A percentile compares a stretch with the other conserved stretches of the same genome.
These are phyloP conservation scores for Allophyes oxyacanthae DNA, from an alignment of 2,888 invertebrate species.

Conservation along the genomic window DNA sequence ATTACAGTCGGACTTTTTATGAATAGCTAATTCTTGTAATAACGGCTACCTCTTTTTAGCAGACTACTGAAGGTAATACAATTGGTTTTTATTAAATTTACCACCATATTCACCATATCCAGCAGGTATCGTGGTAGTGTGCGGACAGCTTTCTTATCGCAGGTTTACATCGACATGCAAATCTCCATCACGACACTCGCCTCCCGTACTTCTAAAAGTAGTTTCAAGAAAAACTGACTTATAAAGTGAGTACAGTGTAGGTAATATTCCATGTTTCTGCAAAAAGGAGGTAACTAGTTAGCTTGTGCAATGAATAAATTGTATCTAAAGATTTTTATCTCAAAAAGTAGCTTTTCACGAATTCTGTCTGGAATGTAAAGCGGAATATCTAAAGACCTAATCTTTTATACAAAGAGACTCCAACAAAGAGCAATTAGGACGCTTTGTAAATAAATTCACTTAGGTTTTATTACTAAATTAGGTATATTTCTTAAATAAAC, in stretches of 20 bases:
- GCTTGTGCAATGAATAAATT: conserved; percentile 56
- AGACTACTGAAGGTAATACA: conserved; percentile 13
- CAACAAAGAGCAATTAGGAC: conserved; percentile 55
- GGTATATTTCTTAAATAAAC: conserved; percentile 42
- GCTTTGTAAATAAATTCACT: conserved; percentile 49
- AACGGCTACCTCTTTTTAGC: conserved; percentile 43
- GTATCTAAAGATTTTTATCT: conserved; percentile 57
- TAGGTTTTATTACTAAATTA: conserved; percentile 34
- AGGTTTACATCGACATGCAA: conserved; percentile 70
- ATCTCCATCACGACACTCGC: conserved; percentile 68
- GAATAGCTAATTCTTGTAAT: conserved; percentile 49
- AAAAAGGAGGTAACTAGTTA: conserved; percentile 54
- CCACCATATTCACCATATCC: conserved; percentile 39
- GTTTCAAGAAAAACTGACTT: conserved; percentile 65
- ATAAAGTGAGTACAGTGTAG: conserved; percentile 53
- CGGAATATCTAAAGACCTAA: conserved; percentile 49
- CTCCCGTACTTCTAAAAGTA: conserved; percentile 60
- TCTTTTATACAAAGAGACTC: conserved; percentile 47
- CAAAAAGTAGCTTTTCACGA: conserved; percentile 57
- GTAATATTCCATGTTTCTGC: conserved; percentile 54
- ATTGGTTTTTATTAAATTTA: conserved; percentile 18
- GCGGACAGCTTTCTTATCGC: conserved; percentile 63
- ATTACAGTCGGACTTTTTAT: conserved; percentile 26
- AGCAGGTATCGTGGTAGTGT: conserved; percentile 54
- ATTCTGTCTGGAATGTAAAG: conserved; percentile 53